Percentiles rank a stretch among this genome's conserved stretches.
Evolutionary conservation across 2,797 vertebrate genomes (phyloP).

Genomic region (Epinephelus malabaricus): DNA sequence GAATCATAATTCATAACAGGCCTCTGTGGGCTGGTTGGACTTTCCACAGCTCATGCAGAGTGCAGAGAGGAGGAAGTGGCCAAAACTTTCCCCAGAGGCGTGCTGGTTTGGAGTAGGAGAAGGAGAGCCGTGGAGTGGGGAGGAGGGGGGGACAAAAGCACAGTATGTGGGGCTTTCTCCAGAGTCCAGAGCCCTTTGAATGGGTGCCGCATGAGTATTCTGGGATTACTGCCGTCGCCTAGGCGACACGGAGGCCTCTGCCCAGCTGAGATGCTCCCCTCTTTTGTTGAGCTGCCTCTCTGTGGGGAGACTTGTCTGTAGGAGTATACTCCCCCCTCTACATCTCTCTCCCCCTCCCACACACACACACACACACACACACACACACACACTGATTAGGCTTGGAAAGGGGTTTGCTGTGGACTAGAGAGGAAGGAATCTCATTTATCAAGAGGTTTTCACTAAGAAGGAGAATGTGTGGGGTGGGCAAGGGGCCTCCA

Average conservation of each 20-base stretch:
- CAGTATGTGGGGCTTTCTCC: conserved; percentile 86
- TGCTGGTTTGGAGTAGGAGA: conserved; percentile 69
- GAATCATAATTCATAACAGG: conserved; percentile 66
- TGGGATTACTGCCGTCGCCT: conserved; percentile 86
- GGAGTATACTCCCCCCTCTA: conserved; percentile 46
- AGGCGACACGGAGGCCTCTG: conserved; percentile 83
- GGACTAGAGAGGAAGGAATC: conserved; percentile 81
- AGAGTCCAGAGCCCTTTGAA: conserved; percentile 84
- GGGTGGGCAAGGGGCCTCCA: conserved; percentile 67
- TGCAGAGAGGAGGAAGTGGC: conserved; percentile 69
- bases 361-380: conserved; percentile 46
- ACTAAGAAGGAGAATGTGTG: conserved; percentile 68
- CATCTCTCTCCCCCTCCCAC: conserved; percentile 26
- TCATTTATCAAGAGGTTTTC: conserved; percentile 83
- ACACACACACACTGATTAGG: conserved; percentile 68
- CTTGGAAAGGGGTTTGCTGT: conserved; percentile 65
- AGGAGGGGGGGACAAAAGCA: conserved; percentile 84
- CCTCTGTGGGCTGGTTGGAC: conserved; percentile 64
- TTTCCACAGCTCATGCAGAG: conserved; percentile 55
- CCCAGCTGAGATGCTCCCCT: conserved; percentile 88
- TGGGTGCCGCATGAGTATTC: conserved; percentile 85
- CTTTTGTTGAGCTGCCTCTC: conserved; percentile 86
- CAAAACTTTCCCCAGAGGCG: conserved; percentile 71
- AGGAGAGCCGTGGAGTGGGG: conserved; percentile 60
- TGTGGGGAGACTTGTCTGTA: conserved; percentile 83